These are phyloP conservation scores for Cremastinae sp. DNA, from an alignment of 2,888 invertebrate genomes.

Conservation along the genomic window DNA sequence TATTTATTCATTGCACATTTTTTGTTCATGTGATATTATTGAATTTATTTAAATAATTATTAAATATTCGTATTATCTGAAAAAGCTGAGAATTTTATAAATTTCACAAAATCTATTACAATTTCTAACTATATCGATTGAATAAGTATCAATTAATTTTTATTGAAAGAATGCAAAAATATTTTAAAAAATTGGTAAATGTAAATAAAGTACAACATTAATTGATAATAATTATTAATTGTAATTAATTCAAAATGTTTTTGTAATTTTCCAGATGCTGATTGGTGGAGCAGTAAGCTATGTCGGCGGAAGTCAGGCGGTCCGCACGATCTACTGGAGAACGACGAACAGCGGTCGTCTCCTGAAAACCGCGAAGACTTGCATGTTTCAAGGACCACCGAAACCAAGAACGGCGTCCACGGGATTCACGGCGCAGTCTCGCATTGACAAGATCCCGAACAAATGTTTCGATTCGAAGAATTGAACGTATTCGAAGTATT, in stretches of 20 bases:
- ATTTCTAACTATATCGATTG: too few relatives aligned
- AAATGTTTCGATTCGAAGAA: conserved; percentile 60
- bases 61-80: too few relatives aligned
- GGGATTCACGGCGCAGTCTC: conserved; percentile 66
- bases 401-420: conserved; percentile 72
- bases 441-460: conserved; percentile 65
- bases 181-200: too few relatives aligned
- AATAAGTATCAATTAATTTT: too few relatives aligned
- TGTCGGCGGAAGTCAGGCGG: conserved; percentile 87
- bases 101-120: too few relatives aligned
- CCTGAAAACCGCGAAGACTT: conserved; percentile 73
- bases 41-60: too few relatives aligned
- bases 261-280: conserved; percentile 76
- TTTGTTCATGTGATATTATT: too few relatives aligned
- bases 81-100: too few relatives aligned
- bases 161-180: too few relatives aligned
- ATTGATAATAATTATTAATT: not conserved
- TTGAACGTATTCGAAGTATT: conserved; percentile 37
- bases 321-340: conserved; percentile 90
- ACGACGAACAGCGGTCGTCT: conserved; percentile 76
- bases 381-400: conserved; percentile 75
- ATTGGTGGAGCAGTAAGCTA: conserved; percentile 87
- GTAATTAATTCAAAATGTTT: conserved; percentile 1
- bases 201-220: too few relatives aligned
- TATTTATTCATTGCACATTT: too few relatives aligned